These are phyloP conservation scores for Erebia epiphron DNA, from an alignment of 2,888 invertebrate species.

Conservation along the genomic window DNA sequence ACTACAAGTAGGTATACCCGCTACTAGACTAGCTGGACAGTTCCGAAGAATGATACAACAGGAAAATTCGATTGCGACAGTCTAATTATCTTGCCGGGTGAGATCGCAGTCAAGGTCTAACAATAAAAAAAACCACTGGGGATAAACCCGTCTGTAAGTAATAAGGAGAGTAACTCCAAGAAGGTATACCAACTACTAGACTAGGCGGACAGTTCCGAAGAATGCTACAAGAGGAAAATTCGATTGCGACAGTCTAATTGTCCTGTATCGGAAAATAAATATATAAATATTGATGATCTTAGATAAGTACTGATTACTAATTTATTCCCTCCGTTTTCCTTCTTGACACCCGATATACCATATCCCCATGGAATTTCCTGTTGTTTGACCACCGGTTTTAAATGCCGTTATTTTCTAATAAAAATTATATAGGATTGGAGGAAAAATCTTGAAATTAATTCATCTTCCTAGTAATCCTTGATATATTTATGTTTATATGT, in stretches of 20 bases:
- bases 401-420: neutral
- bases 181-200: neutral
- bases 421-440: neutral
- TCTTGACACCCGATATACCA: neutral
- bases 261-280: constrained; percentile 2
- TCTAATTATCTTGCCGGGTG: neutral
- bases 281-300: neutral
- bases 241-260: neutral
- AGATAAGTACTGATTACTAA: neutral
- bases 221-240: too few species aligned
- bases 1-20: neutral
- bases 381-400: neutral
- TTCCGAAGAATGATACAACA: neutral
- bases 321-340: neutral
- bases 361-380: neutral
- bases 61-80: neutral
- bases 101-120: too few species aligned
- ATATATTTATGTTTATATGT: too few species aligned
- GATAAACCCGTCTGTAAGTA: too few species aligned
- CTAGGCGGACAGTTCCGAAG: neutral
- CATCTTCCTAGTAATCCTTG: too few species aligned
- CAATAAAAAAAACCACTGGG: too few species aligned
- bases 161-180: neutral
- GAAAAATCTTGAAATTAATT: neutral
- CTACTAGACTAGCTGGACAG: neutral